Evolutionary conservation across 2,888 invertebrate genomes (phyloP).

Genomic region (Dyspetes luteomarginatus): DNA sequence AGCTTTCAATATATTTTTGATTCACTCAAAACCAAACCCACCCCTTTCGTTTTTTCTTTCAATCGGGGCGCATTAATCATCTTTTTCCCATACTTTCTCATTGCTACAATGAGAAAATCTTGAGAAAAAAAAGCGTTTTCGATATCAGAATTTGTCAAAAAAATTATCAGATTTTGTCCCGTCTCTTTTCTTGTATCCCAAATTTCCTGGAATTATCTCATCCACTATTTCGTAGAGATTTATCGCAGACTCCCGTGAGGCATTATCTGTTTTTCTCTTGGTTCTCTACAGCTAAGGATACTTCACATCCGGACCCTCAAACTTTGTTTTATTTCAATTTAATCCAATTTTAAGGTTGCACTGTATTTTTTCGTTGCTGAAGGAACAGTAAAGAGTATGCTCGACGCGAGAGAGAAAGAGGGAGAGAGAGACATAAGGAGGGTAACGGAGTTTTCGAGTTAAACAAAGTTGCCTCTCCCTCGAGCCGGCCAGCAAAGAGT

Average conservation of each 20-base stretch:
- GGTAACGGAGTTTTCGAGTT: conserved; percentile 62
- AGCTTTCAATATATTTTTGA: too few relatives aligned
- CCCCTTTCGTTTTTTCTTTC: too few relatives aligned
- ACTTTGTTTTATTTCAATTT: conserved; percentile 50
- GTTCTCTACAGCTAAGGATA: not conserved
- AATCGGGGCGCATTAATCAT: too few relatives aligned
- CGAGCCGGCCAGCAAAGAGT: not conserved
- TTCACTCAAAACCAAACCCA: too few relatives aligned
- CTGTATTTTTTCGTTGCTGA: not conserved
- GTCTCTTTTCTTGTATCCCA: too few relatives aligned
- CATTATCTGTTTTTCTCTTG: not conserved
- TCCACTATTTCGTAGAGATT: not conserved
- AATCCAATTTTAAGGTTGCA: conserved; percentile 26
- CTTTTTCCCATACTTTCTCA: too few relatives aligned
- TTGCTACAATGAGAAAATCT: too few relatives aligned
- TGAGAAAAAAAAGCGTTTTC: too few relatives aligned
- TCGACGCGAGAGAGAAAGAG: not conserved
- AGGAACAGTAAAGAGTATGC: conserved; percentile 39
- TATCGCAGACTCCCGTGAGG: not conserved
- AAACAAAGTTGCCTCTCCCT: conserved; percentile 66
- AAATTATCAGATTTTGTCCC: too few relatives aligned
- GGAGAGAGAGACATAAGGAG: conserved; percentile 11
- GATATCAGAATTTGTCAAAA: too few relatives aligned
- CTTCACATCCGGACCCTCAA: conserved; percentile 31
- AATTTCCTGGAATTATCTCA: too few relatives aligned